phyloP scores from a whole-genome alignment of 2,888 invertebrate species.

The Xiphydria camelus region DNA sequence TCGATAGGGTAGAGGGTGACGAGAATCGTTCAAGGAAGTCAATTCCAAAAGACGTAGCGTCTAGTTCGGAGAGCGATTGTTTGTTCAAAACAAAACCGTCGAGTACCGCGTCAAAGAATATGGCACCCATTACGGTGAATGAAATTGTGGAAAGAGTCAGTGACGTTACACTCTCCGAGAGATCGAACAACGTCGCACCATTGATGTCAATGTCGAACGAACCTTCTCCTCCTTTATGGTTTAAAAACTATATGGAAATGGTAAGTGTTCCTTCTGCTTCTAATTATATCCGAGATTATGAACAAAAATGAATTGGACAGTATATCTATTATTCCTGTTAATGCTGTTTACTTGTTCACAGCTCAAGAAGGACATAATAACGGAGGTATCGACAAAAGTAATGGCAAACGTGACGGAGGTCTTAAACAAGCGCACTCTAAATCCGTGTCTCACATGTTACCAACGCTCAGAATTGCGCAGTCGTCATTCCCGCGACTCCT shows the following conservation, averaged over 20 bases:
- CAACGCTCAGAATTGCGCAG: neutral
- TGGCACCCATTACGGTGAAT: conserved; percentile 7
- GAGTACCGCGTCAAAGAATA: conserved; percentile 1
- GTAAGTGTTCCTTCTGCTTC: conserved; percentile 27
- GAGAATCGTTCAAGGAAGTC: conserved; percentile 1
- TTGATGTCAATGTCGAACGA: conserved; percentile 4
- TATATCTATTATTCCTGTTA: neutral
- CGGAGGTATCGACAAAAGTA: conserved; percentile 30
- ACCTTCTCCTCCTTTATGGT: conserved; percentile 49
- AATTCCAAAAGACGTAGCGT: neutral
- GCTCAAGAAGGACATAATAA: conserved; percentile 32
- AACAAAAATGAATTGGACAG: neutral
- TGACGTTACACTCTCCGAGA: conserved; percentile 14
- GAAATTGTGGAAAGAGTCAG: neutral
- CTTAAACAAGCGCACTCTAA: conserved; percentile 12
- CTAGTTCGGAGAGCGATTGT: neutral
- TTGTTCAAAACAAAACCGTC: conserved; percentile 7
- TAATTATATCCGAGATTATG: neutral
- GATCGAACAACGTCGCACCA: conserved; percentile 8
- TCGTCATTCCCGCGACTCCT: conserved; percentile 3
- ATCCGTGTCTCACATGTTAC: conserved; percentile 4
- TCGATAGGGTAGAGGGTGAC: conserved; percentile 3
- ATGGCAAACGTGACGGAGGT: conserved; percentile 24
- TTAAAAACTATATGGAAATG: conserved; percentile 51
- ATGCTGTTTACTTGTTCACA: neutral